Conservation (phyloP, 2,797 vertebrate genomes). For the Anas flavirostris region DNA sequence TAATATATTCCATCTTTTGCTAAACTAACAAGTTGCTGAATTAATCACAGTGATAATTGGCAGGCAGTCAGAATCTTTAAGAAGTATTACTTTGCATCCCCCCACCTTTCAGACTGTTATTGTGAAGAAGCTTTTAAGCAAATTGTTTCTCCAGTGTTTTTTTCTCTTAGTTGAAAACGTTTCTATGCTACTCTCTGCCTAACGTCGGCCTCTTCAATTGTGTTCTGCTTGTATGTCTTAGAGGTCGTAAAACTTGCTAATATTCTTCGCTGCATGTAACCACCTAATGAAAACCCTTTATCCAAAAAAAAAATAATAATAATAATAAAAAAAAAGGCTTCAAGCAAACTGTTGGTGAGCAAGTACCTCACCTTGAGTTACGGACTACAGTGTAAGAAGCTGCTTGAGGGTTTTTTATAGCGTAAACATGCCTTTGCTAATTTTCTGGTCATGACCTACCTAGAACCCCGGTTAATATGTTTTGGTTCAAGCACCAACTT, state of each 20-base stretch:
- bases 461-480: not conserved
- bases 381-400: not conserved
- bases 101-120: not conserved
- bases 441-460: not conserved
- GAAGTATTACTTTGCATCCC: not conserved
- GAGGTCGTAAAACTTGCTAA: not conserved
- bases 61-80: not conserved
- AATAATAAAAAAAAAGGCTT: not conserved
- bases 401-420: slow-evolving; percentile 19
- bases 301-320: not conserved
- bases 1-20: not conserved
- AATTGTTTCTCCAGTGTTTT: not conserved
- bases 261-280: slow-evolving; percentile 21
- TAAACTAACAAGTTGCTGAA: not conserved
- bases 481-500: not conserved
- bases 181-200: slow-evolving; percentile 8
- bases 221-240: not conserved
- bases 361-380: not conserved
- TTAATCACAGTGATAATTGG: not conserved
- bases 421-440: slow-evolving; percentile 55
- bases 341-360: not conserved
- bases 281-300: not conserved
- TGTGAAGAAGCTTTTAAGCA: not conserved
- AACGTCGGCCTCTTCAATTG: not conserved
- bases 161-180: not conserved